Evolutionary conservation across 2,888 invertebrate genomes (phyloP).

Genomic region (Meiosimyza decipiens): DNA sequence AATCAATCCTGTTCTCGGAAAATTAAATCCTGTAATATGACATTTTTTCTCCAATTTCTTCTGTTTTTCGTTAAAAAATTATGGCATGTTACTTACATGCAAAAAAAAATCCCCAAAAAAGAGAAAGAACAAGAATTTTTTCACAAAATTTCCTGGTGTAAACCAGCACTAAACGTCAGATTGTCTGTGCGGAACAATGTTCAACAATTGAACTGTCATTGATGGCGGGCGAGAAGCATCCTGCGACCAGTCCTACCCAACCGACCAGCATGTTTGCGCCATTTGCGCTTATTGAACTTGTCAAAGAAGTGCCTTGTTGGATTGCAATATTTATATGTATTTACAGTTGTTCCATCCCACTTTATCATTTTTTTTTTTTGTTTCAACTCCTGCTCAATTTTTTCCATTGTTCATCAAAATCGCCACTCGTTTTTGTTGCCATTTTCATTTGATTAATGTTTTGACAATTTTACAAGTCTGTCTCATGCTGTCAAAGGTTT

Average conservation of each 20-base stretch:
- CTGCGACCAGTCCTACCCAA: background rate
- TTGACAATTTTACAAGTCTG: constrained; percentile 55
- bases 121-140: no score
- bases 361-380: background rate
- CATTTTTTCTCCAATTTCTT: no score
- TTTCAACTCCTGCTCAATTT: no score
- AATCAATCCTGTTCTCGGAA: no score
- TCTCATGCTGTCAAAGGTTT: constrained; percentile 43
- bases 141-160: no score
- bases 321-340: constrained; percentile 4
- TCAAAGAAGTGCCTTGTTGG: constrained; percentile 27
- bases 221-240: background rate
- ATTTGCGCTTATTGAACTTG: constrained; percentile 28
- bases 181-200: constrained; percentile 2
- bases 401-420: background rate
- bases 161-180: background rate
- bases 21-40: no score
- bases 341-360: background rate
- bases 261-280: constrained; percentile 7
- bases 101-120: no score
- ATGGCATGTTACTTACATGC: no score
- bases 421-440: constrained; percentile 4
- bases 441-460: constrained; percentile 50
- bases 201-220: constrained; percentile 1
- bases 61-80: no score